These are phyloP conservation scores for Tipula confusa DNA, from an alignment of 2,888 invertebrate genomes.

Conservation along the genomic window DNA sequence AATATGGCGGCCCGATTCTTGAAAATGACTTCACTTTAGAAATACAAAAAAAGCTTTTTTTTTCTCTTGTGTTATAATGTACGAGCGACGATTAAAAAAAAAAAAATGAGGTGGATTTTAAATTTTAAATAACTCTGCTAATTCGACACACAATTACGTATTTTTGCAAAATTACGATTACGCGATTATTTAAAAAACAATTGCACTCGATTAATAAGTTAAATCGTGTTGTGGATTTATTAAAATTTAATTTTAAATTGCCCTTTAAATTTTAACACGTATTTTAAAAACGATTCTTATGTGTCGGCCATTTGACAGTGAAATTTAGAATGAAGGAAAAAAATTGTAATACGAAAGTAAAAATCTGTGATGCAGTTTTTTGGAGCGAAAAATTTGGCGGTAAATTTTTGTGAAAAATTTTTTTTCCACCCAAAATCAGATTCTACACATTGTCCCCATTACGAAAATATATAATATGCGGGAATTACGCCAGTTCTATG, in stretches of 20 bases:
- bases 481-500: background rate
- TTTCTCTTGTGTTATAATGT: background rate
- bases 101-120: conserved; percentile 6
- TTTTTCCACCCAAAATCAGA: background rate
- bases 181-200: conserved; percentile 20
- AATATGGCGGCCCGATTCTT: background rate
- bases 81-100: background rate
- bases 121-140: conserved; percentile 9
- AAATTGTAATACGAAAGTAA: background rate
- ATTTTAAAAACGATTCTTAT: background rate
- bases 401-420: background rate
- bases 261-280: conserved; percentile 25
- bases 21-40: conserved; percentile 16
- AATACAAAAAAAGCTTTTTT: conserved; percentile 15
- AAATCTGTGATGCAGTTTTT: conserved; percentile 27
- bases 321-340: conserved; percentile 4
- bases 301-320: conserved; percentile 29
- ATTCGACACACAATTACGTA: background rate
- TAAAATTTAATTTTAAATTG: background rate
- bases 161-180: background rate
- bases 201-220: background rate
- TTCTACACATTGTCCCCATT: background rate
- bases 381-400: conserved; percentile 30
- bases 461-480: background rate
- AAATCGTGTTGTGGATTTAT: background rate